Evolutionary conservation across 2,797 vertebrate genomes (phyloP), one percentile per base, ranked within the genome.

Genomic region (Siniperca obscura): DNA sequence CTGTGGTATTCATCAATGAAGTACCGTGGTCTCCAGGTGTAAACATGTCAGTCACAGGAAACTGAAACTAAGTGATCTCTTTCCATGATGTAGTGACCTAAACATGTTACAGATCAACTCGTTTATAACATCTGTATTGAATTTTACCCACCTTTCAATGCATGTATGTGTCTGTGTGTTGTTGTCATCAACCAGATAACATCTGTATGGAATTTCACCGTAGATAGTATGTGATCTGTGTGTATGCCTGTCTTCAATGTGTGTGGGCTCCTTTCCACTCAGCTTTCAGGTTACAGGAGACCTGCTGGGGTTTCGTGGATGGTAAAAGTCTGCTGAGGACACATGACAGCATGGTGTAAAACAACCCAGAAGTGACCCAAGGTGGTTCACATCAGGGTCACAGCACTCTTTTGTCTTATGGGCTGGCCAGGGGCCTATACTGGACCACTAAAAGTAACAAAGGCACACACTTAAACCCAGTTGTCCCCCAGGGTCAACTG

Each of bases 361-460:
- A 64, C 83, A 76, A 87, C 80, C 87, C 82, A 80, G 69, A 74
- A 61, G 62, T 86, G 87, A 91, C 87, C 84, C 52, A 52, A 60
- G 70, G 83, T 88, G 80, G 90, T 94, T 92, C 90, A 87, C 79
- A 53, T 88, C 48, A 71, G 88, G 91, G 87, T 92, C 84, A 90
- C 69, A 56, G 75, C 70, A 50, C 71, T 84, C 84, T 83, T 87
- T 94, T 94, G 83, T 93, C 82, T 84, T 66, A 36, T 59, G 57
- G 64, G 52, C 55, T 53, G 72, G 76, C 85, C 76, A 52, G 66
- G 75, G 82, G 81, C 44, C 8, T 72, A 61, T 88, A 90, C 89
- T 83, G 77, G 70, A 55, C 78, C 89, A 79, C 71, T 81, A 83
- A 89, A 89, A 83, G 50, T 71, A 93, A 90, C 89, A 95, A 93